Percentiles rank a stretch among this genome's conserved stretches.
These are phyloP conservation scores for Balaeniceps rex DNA, from an alignment of 2,113 vertebrate species.

Conservation along the genomic window DNA sequence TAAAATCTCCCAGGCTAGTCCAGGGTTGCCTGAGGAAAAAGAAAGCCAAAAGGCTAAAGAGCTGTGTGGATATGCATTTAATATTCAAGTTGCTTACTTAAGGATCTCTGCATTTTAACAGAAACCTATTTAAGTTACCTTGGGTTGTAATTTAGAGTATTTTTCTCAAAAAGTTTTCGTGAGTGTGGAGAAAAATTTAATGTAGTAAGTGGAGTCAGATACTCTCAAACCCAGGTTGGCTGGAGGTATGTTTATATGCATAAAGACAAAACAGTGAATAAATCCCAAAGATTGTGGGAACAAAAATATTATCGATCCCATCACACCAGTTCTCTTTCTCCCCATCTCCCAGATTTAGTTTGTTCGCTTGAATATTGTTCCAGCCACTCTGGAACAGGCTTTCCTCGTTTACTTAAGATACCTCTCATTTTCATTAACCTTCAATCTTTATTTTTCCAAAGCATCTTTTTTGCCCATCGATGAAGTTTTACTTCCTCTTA, in stretches of 20 bases:
- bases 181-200: background rate
- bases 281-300: background rate
- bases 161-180: background rate
- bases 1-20: conserved; percentile 4
- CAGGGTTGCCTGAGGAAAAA: background rate
- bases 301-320: background rate
- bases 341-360: background rate
- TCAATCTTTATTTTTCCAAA: background rate
- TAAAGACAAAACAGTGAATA: background rate
- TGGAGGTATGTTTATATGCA: background rate
- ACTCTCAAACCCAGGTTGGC: background rate
- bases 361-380: background rate
- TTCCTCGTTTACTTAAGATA: background rate
- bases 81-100: background rate
- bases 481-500: background rate
- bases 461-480: background rate
- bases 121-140: background rate
- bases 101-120: background rate
- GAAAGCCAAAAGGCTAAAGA: background rate
- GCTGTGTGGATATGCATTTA: background rate
- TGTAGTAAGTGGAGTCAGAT: background rate
- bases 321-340: background rate
- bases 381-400: background rate
- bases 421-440: background rate
- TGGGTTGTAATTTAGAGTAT: background rate